Evolutionary conservation across 2,888 invertebrate species (phyloP), one percentile per base, ranked within the genome.

Genomic region (Sericinus montela): DNA sequence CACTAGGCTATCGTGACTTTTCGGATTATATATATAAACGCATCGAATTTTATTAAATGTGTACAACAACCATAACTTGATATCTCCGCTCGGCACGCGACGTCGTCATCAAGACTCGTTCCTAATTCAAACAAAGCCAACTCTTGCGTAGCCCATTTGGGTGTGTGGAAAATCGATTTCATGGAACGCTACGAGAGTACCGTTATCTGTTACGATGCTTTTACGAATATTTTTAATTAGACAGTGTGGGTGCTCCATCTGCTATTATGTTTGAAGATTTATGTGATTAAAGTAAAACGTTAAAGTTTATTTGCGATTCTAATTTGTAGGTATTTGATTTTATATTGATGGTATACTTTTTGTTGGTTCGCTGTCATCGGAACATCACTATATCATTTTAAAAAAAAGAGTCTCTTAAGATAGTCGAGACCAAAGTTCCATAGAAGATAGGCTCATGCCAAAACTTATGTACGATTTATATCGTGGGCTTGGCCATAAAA

Each of bases 121-220:
- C 62, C 54, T 58, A 66, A 67, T 63, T 64, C 61, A 70, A 70
- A 76, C 72, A 72, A 67, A 67, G 65, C 36, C 50, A 50, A 46
- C 32, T 16, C 35, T 30, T 36, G 35, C 35, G 37, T 52, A 51
- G 45, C 28, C 34, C 28, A 36, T 50, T 48, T 51, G 48, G 35
- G 53, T 51, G 69, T 68, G 71, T 68, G 56, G 56, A 76, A 63
- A 83, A 84, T 82, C 60, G 73, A 80, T 83, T 84, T 62, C 58
- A 68, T 65, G 59, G 55, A 55, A 65, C 58, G 32, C 32, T 11
- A 60, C 66, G 66, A 67, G 65, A 67, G 65, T 62, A 68, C 68
- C 65, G 67, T 59, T 59, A 46, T 57, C 44, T 52, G 52, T 45
- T 48, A 53, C 55, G 57, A 73, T 32, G 32, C 11, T 32, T 32